phyloP scores from a whole-genome alignment of 2,888 invertebrate species.

The Ashinkailepas kermadecensis region DNA sequence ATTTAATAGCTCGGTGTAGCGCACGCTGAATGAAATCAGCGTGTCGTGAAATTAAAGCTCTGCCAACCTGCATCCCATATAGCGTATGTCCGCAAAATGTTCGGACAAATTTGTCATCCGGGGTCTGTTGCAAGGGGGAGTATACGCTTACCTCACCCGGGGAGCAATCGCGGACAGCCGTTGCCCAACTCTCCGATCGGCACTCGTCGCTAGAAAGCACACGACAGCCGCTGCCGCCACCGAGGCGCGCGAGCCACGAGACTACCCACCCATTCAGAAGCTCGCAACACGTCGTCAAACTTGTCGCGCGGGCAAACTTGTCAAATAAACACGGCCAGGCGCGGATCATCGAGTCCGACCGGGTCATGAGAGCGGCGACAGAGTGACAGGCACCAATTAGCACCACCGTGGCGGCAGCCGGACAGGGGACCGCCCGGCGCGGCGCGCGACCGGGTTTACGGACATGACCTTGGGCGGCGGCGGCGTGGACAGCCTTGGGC shows the following conservation, averaged over 20 bases:
- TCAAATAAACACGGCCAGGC: not conserved
- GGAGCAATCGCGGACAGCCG: not conserved
- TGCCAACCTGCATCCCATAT: not conserved
- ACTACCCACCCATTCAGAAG: not conserved
- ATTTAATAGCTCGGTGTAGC: too few relatives aligned
- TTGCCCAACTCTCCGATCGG: not conserved
- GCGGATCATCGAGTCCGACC: not conserved
- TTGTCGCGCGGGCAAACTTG: not conserved
- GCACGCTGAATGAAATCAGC: too few relatives aligned
- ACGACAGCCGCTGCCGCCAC: not conserved
- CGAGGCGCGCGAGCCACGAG: not conserved
- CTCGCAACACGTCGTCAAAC: not conserved
- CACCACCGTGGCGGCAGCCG: too few relatives aligned
- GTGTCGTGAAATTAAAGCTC: not conserved
- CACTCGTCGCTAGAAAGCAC: not conserved
- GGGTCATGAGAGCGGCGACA: not conserved
- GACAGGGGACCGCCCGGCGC: too few relatives aligned
- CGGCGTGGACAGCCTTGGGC: conserved; percentile 1
- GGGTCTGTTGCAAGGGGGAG: not conserved
- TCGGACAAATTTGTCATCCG: not conserved
- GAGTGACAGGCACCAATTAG: too few relatives aligned
- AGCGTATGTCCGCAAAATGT: not conserved
- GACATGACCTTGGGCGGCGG: not conserved
- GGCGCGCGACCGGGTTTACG: not conserved
- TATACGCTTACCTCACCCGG: too few relatives aligned